Base-by-base conservation (phyloP, 1,140 invertebrate species). In the Doryteuthis pealeii region DNA sequence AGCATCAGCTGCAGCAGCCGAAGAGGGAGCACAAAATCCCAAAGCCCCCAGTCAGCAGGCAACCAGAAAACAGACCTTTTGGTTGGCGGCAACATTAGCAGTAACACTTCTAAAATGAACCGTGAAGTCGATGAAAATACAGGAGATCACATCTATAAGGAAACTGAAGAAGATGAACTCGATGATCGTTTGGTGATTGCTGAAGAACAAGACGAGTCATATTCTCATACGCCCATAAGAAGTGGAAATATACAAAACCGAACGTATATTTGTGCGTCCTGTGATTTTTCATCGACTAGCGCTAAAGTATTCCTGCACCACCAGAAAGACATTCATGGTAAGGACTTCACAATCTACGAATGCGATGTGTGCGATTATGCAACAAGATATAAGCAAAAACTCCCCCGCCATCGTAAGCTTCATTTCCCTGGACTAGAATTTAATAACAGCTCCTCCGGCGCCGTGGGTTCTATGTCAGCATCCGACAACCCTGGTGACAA, bases 321-420 rank as follows among this genome's bases (percentile, higher is more conserved):
- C 71, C 78, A 84, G 33, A 81, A 79, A 71, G 79, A 84, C 68
- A 74, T 67, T 12, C 82, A 84, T 69, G 77, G 79, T 32, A 45
- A 73, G 22, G 80, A 82, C 30, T 79, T 83, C 22, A 78, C 73
- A 31, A 84, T 83, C 33, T 85, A 83, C 72, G 81, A 84, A 73
- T 85, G 84, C 79, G 80, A 83, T 74, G 76, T 83, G 26, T 86
- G 84, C 78, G 81, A 84, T 58, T 86, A 86, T 77, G 83, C 83
- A 33, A 86, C 83, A 15, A 82, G 81, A 73, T 84, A 84, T 77
- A 84, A 84, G 71, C 82, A 84, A 66, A 86, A 84, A 66, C 77
- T 84, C 22, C 81, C 81, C n/a, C 77, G 81, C 22, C 84, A 86
- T 73, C 74, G 78, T 28, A 83, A 84, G 74, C 75, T 82, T 40